These are phyloP conservation scores for Marronus borbonicus DNA, from an alignment of 2,888 invertebrate species.

Conservation along the genomic window DNA sequence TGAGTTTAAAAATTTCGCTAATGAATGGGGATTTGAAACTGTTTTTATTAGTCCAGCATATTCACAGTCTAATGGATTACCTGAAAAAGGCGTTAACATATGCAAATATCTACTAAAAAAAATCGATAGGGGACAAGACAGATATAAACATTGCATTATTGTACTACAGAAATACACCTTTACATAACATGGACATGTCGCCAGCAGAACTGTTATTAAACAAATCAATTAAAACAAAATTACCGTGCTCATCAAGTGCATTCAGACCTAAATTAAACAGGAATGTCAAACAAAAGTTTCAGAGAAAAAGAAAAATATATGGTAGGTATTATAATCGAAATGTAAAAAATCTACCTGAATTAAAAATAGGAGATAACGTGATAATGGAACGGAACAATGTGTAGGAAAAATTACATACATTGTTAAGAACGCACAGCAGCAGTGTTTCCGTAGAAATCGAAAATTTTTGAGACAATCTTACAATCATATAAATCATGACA, in stretches of 20 bases:
- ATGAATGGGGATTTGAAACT: constrained; percentile 11
- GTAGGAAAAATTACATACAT: background rate
- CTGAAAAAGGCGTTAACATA: background rate
- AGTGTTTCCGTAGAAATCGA: constrained; percentile 14
- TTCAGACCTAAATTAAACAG: constrained; percentile 9
- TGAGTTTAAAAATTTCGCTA: constrained; percentile 2
- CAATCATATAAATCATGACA: background rate
- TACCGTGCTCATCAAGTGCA: background rate
- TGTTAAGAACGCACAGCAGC: background rate
- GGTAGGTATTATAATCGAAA: no score
- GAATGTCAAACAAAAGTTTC: background rate
- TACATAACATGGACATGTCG: background rate
- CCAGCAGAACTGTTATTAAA: constrained; percentile 8
- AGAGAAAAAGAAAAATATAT: background rate
- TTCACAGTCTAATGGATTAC: background rate
- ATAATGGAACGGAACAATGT: constrained; percentile 10
- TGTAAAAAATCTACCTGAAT: background rate
- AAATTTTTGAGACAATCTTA: constrained; percentile 13
- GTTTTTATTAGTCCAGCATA: background rate
- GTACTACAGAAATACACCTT: background rate
- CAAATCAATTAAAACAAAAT: constrained; percentile 20
- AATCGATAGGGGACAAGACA: background rate
- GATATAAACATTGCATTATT: constrained; percentile 19
- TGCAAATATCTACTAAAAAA: background rate
- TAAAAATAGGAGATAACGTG: constrained; percentile 8